Evolutionary conservation across 1,140 invertebrate genomes (phyloP), one percentile per base, ranked within the genome.

Genomic region (Trichomalopsis sarcophagae): DNA sequence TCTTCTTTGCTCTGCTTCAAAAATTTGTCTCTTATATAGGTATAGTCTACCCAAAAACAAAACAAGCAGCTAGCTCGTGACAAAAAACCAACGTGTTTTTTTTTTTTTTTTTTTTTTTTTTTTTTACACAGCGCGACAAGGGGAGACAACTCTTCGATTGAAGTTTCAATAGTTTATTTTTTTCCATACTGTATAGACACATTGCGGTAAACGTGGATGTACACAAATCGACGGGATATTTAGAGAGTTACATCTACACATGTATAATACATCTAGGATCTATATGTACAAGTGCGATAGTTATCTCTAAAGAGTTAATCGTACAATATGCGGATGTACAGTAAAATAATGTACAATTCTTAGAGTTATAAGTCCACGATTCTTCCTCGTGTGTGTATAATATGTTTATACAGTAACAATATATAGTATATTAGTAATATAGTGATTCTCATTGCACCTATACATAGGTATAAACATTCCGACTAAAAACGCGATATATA

Each of bases 251-350:
- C 36, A 75, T 40, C 73, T 77, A 83, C 50, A 82, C n/a, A 74
- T 82, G 50, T 76, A 76, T 76, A 82, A 82, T 83, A 83, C 74
- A 83, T 33, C 55, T 77, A 83, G 47, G 17, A 77, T 69, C 74
- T 77, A 83, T 77, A 83, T 76, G 40, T 83, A 77, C 55, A 77
- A 83, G 74, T 83, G 81, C 81, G 81, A 44, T 27, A 27, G 33
- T 36, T 68, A 40, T 76, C 55, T 62, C 55, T 62, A n/a, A 30
- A 71, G 68, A 36, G 33, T 36, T 36, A 36, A 74, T 17, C 7
- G n/a, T n/a, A 7, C 5, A n/a, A 62, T 62, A 62, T 21, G 21
- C 21, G n/a, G 0, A 21, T 62, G 7, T 2, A 71, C 14, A 13
- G 23, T 71, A n/a, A 71, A 71, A 17, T 71, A 82, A 33, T 77